Conservation (phyloP, 2,113 vertebrate species). For the Mirza zaza region DNA sequence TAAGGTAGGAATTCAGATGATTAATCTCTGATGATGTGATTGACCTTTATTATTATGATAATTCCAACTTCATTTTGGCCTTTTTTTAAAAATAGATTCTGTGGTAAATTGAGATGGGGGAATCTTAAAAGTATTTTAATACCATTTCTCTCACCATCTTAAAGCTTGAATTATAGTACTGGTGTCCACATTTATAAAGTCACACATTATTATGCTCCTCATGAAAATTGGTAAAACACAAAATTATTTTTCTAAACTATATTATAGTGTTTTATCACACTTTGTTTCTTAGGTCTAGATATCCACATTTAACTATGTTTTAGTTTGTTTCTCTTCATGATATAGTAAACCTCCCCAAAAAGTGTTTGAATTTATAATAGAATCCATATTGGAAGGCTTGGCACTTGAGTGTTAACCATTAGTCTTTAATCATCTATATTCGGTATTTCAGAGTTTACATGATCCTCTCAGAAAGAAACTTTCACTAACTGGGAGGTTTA, state of each 20-base stretch:
- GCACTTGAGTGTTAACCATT: background rate
- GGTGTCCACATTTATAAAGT: background rate
- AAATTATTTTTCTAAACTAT: background rate
- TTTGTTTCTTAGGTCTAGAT: background rate
- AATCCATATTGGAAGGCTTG: background rate
- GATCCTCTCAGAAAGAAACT: background rate
- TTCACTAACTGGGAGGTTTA: background rate
- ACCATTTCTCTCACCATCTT: accelerated
- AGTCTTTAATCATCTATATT: background rate
- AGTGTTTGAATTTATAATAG: background rate
- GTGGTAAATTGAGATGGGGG: background rate
- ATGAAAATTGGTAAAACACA: background rate
- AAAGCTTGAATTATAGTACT: background rate
- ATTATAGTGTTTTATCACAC: too few relatives aligned
- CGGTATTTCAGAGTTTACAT: background rate
- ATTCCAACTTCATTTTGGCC: background rate
- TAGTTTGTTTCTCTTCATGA: background rate
- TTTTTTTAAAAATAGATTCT: background rate
- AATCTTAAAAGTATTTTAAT: background rate
- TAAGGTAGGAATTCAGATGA: background rate
- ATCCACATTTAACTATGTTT: background rate
- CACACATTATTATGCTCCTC: background rate
- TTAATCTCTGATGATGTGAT: background rate
- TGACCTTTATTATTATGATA: background rate
- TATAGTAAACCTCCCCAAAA: background rate